Base-by-base conservation (phyloP, 2,113 vertebrate genomes). In the Cyrtonyx montezumae region DNA sequence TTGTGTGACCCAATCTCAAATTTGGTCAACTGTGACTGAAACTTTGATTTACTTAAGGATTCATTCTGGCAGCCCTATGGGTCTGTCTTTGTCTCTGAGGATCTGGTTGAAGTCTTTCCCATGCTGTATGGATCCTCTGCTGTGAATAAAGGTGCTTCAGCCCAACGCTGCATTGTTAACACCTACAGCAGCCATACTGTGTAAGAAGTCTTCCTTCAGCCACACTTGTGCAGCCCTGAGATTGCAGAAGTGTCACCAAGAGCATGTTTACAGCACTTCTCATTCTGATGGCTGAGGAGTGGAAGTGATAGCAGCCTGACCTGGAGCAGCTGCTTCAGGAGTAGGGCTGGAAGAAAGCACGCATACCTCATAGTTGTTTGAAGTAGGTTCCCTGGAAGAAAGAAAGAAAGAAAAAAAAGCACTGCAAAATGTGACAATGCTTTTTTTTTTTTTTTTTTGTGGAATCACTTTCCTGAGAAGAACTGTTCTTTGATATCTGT, bases 91-190 rank as follows among this genome's bases (percentile, higher is more conserved):
- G 4, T 20, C 23, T 37, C 0, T 3, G 40, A 55, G 61, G 34
- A 19, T 12, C 8, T 2, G 5, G 49, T 17, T 13, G 58, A 63
- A 66, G 78, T 61, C 23, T 68, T 26, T 63, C 8, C 66, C 1
- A 0, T 1, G 30, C 70, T 6, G 1, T 23, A 15, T 0, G 2
- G 55, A 9, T 21, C 14, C 0, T 42, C 34, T 0, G 0, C 34
- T 16, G 0, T 0, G 37, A 37, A 2, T 2, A 0, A 42, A 16
- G 22, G 28, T n/a, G 42, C 21, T 18, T 25, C 1, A 4, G 56
- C 43, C 73, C 32, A 19, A 49, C 0, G 0, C 62, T 11, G 65
- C 3, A 55, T 18, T 55, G 32, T 16, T 53, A 5, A 9, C 62
- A 68, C 87, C 65, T 68, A 73, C 43, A 70, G 65, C 68, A 78